phyloP scores from a whole-genome alignment of 2,888 invertebrate genomes.

The Leptopilina syphax region DNA sequence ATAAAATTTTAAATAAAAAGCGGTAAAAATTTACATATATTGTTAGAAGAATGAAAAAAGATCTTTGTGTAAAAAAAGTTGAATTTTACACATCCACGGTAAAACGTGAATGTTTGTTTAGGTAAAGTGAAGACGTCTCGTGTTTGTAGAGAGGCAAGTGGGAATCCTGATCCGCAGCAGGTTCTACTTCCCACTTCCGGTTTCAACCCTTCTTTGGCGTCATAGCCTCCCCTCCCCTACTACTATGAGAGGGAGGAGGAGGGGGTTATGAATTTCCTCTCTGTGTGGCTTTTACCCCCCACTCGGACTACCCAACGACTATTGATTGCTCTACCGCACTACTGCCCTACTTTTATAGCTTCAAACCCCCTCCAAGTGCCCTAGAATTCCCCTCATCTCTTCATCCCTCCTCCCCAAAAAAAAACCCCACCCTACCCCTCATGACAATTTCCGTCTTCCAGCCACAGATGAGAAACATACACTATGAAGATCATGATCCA shows the following conservation, averaged over 20 bases:
- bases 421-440: no score
- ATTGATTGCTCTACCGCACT: conserved; percentile 75
- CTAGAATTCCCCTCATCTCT: conserved; percentile 38
- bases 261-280: conserved; percentile 39
- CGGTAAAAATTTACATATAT: background rate
- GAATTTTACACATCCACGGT: background rate
- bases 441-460: conserved; percentile 40
- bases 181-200: conserved; percentile 43
- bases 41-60: background rate
- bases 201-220: conserved; percentile 29
- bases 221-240: conserved; percentile 22
- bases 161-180: conserved; percentile 34
- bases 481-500: conserved; percentile 42
- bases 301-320: conserved; percentile 69
- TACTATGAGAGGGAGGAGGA: background rate
- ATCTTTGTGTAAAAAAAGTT: background rate
- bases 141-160: conserved; percentile 27
- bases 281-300: conserved; percentile 60
- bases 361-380: conserved; percentile 56
- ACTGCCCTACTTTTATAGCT: conserved; percentile 75
- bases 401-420: no score
- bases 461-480: conserved; percentile 54
- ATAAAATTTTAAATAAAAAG: no score
- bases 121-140: conserved; percentile 12
- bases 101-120: conserved; percentile 17